phyloP scores from a whole-genome alignment of 1,140 invertebrate species.

The Ditylenchus dipsaci region DNA sequence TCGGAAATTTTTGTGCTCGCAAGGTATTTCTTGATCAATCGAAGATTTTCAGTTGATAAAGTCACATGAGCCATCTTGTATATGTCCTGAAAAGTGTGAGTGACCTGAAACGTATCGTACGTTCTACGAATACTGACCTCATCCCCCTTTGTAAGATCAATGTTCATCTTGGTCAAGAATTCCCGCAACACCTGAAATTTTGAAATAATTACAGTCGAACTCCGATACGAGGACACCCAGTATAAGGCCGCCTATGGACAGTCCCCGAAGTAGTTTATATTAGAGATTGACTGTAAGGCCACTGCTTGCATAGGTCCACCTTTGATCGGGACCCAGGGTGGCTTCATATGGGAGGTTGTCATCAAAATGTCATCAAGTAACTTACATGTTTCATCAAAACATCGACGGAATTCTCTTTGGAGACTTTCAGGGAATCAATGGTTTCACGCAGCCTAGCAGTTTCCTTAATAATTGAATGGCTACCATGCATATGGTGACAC shows the following conservation, averaged over 20 bases:
- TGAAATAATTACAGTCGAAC: too few relatives aligned
- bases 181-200: slow-evolving; percentile 13
- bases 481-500: too few relatives aligned
- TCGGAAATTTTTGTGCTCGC: slow-evolving; percentile 21
- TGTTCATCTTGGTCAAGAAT: slow-evolving; percentile 25
- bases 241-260: too few relatives aligned
- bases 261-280: too few relatives aligned
- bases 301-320: too few relatives aligned
- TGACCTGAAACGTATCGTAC: too few relatives aligned
- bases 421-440: not conserved
- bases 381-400: slow-evolving; percentile 36
- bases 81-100: slow-evolving; percentile 3
- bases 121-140: not conserved
- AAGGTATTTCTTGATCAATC: slow-evolving; percentile 24
- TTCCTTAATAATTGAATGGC: not conserved
- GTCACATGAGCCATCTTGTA: slow-evolving; percentile 33
- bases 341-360: too few relatives aligned
- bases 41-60: slow-evolving; percentile 19
- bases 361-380: not conserved
- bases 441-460: not conserved
- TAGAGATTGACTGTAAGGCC: too few relatives aligned
- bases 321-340: too few relatives aligned
- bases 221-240: too few relatives aligned
- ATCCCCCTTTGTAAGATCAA: slow-evolving; percentile 10
- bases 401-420: slow-evolving; percentile 37